Base-by-base conservation (phyloP, 2,113 vertebrate species). In the Scartelaos histophorus region DNA sequence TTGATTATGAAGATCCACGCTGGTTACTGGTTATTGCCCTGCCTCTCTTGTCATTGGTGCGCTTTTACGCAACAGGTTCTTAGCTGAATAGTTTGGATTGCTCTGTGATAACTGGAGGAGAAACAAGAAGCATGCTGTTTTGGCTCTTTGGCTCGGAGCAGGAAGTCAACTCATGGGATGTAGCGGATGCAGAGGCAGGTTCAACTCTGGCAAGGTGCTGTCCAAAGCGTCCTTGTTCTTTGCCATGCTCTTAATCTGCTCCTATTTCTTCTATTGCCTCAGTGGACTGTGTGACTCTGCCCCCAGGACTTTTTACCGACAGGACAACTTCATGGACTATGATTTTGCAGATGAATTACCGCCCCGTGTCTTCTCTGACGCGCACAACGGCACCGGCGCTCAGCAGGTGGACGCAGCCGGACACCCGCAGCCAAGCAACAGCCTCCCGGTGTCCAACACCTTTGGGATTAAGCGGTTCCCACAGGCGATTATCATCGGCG, bases 81-180 rank as follows among this genome's bases (percentile, higher is more conserved):
- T 62, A 3, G 45, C 62, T 56, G 66, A 43, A 24, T 6, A 75
- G 60, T 53, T 4, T 67, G 60, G 19, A 65, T 0, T 1, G 51
- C 51, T 54, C 46, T 74, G 54, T 43, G 46, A 78, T 49, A 53
- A 13, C 78, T 87, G 83, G 71, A 75, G 21, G 22, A 58, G 56
- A 58, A 74, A 75, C 74, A 80, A 84, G 87, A 84, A 89, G 90
- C 86, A 92, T 91, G 90, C 81, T 91, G 90, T 90, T 81, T 79
- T 46, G 83, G 76, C 61, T 47, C 77, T 78, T 87, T 74, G 77
- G 66, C 83, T 79, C 71, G 60, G 85, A 80, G 84, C 83, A 89
- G 90, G 79, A 91, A 77, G 84, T 86, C 87, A 83, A 92, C 91
- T 91, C 88, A 95, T 95, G 95, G 95, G 95, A 94, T 93, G 94